Conservation (phyloP, 1,140 invertebrate genomes). For the Lepidurus apus region DNA sequence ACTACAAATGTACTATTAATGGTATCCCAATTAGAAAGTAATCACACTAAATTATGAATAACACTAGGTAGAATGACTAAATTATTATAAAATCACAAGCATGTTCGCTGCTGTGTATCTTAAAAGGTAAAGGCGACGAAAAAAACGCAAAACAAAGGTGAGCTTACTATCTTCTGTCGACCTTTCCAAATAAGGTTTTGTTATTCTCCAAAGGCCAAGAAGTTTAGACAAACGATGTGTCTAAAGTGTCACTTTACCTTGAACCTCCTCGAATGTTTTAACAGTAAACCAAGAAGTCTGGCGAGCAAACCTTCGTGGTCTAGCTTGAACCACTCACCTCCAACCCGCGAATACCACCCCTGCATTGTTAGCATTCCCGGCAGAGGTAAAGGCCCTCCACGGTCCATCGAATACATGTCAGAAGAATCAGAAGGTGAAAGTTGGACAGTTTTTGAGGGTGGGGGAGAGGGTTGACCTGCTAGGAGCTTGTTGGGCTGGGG, state of each 20-base stretch:
- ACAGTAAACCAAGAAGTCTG: not conserved
- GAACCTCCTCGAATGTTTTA: not conserved
- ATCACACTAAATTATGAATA: no score
- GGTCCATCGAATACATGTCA: conserved; percentile 4
- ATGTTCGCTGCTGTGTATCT: no score
- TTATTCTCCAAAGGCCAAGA: no score
- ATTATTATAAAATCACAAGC: no score
- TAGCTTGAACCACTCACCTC: conserved; percentile 9
- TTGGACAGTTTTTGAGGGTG: not conserved
- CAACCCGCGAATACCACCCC: conserved; percentile 4
- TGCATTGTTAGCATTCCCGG: conserved; percentile 13
- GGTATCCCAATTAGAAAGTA: no score
- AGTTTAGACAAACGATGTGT: no score
- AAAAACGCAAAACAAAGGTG: no score
- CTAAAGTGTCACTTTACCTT: not conserved
- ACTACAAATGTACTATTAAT: no score
- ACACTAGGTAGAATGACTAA: no score
- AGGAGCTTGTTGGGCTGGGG: not conserved
- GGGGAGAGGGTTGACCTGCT: not conserved
- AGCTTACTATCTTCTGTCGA: no score
- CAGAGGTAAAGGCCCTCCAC: conserved; percentile 1
- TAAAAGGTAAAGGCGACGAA: no score
- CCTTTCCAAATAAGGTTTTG: no score
- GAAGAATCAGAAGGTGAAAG: not conserved
- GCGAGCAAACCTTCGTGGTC: not conserved